Evolutionary conservation across 2,888 invertebrate species (phyloP), one percentile per base, ranked within the genome.

Genomic region (Flexamia atlantica): DNA sequence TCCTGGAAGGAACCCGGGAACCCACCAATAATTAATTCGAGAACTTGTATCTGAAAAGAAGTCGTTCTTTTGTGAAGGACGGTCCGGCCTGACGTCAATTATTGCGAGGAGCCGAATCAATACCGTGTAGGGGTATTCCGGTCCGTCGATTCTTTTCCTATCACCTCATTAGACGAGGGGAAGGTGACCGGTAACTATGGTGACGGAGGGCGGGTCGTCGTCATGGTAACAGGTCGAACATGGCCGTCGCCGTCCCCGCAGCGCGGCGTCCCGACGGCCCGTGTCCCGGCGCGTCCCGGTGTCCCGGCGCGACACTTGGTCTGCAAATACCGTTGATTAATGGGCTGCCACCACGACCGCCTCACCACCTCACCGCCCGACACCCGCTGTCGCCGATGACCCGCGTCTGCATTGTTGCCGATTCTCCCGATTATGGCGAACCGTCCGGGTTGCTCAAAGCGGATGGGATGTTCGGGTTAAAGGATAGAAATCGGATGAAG

Each of bases 171-270:
- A 82, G 70, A 53, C n/a, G 72, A 50, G 28, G 81, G 82, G 68
- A 70, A 82, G 82, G 82, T 82, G 82, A 82, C 82, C 82, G 82
- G 82, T 82, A 68, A 30, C 72, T 70, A 82, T 82, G 50, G 82
- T 82, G 82, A 82, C 82, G 82, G 32, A 53, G 81, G 82, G 82
- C 50, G 70, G 82, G 70, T 82, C 72, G 82, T 82, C 25, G 82
- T 53, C n/a, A 82, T 82, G 50, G 82, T 32, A 50, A 82, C 82
- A n/a, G 50, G 10, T 28, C 76, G 42, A 17, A 17, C 46, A 46
- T 50, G 28, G 17, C 23, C 32, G 68, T 32, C 32, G 32, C 36
- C 36, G 36, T 36, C 36, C 36, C 36, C 68, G 4, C 32, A 12
- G 2, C 70, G 70, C 30, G 32, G 12, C 32, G 32, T 14, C n/a